These are phyloP conservation scores for Pongo pygmaeus DNA, from an alignment of 2,113 vertebrate species.

Conservation along the genomic window DNA sequence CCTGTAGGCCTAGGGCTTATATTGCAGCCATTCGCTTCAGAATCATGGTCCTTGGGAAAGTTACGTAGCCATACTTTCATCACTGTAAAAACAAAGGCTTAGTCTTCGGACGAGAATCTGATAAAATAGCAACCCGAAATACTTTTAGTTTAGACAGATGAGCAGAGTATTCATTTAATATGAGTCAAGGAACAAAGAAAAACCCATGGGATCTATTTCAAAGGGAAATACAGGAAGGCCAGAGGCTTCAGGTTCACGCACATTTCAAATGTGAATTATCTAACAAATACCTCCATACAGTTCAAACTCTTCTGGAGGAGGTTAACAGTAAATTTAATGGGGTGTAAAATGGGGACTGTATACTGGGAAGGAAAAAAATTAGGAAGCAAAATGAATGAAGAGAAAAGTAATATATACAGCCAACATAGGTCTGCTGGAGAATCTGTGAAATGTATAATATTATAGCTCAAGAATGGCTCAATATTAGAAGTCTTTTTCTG, in stretches of 20 bases:
- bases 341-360: neutral
- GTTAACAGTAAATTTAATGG: neutral
- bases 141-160: neutral
- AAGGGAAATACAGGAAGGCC: neutral
- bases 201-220: neutral
- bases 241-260: neutral
- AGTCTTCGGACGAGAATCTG: neutral
- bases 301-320: neutral
- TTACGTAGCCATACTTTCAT: neutral
- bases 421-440: neutral
- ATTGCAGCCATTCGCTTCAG: neutral
- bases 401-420: neutral
- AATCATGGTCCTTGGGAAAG: neutral
- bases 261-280: neutral
- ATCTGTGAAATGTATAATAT: neutral
- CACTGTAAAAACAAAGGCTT: neutral
- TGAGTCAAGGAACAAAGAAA: neutral
- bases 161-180: neutral
- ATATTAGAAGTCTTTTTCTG: neutral
- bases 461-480: neutral
- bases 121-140: neutral
- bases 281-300: neutral
- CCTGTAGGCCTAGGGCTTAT: neutral
- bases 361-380: neutral
- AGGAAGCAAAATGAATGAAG: neutral